Conservation (phyloP, 2,797 vertebrate genomes). For the Hypotaenidia philippensis region DNA sequence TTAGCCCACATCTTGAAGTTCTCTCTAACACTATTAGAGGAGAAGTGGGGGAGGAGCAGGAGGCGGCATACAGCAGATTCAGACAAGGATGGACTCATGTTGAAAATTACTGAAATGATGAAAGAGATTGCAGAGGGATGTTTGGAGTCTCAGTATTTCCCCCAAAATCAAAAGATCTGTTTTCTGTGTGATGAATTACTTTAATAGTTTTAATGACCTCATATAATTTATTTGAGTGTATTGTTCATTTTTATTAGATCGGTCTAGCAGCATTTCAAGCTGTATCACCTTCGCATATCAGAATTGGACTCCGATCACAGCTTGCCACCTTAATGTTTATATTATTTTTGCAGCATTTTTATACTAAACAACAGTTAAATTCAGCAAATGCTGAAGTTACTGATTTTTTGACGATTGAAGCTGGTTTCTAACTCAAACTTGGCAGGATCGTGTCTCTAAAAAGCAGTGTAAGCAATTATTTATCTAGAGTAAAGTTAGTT, state of each 20-base stretch:
- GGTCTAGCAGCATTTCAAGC: background rate
- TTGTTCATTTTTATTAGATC: conserved; percentile 37
- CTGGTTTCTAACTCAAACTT: background rate
- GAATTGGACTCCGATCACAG: background rate
- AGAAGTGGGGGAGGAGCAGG: background rate
- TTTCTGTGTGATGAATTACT: conserved; percentile 50
- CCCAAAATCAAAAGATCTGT: conserved; percentile 41
- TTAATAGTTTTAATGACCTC: conserved; percentile 59
- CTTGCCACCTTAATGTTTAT: background rate
- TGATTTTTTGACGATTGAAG: background rate
- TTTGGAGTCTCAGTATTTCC: conserved; percentile 33
- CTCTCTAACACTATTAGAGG: conserved; percentile 67
- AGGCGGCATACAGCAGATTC: background rate
- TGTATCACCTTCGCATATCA: conserved; percentile 12
- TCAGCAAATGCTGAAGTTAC: background rate
- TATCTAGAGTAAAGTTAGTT: conserved; percentile 20
- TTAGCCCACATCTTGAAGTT: conserved; percentile 79
- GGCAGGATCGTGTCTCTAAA: conserved; percentile 17
- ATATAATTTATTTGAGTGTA: conserved; percentile 52
- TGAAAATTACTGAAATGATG: conserved; percentile 64
- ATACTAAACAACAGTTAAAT: background rate
- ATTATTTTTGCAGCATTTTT: background rate
- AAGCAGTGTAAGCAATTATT: conserved; percentile 24
- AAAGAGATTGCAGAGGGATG: conserved; percentile 35
- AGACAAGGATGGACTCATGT: background rate